Conservation (phyloP, 1,140 invertebrate species). For the Ptiloglossa arizonensis region DNA sequence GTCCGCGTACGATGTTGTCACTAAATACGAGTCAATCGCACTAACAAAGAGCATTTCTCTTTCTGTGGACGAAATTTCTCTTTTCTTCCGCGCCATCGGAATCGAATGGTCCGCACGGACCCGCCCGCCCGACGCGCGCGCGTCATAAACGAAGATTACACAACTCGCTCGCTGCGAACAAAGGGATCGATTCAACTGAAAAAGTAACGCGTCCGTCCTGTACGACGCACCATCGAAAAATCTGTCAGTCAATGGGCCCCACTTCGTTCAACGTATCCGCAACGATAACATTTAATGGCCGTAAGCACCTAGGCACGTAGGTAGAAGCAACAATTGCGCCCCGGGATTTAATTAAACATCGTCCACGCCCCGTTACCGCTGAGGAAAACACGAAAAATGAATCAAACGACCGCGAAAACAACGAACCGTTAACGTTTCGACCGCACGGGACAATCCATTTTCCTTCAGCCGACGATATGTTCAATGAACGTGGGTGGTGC, state of each 20-base stretch:
- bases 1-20: too few species aligned
- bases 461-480: neutral
- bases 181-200: constrained; percentile 1
- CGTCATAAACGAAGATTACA: constrained; percentile 31
- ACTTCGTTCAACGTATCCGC: neutral
- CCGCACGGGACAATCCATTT: constrained; percentile 9
- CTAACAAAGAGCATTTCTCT: too few species aligned
- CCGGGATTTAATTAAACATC: constrained; percentile 28
- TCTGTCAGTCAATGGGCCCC: constrained; percentile 5
- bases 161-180: constrained; percentile 2
- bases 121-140: neutral
- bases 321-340: neutral
- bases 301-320: too few species aligned
- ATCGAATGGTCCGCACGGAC: neutral
- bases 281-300: too few species aligned
- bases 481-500: constrained; percentile 6
- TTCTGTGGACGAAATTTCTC: too few species aligned
- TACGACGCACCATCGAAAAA: constrained; percentile 14
- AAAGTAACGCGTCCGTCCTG: constrained; percentile 7
- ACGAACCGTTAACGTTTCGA: neutral
- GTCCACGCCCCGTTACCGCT: neutral
- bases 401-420: neutral
- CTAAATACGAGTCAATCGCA: too few species aligned
- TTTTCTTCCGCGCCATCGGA: too few species aligned
- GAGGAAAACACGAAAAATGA: neutral